These are phyloP conservation scores for Bellardia bayeri DNA, from an alignment of 2,888 invertebrate genomes.

Conservation along the genomic window DNA sequence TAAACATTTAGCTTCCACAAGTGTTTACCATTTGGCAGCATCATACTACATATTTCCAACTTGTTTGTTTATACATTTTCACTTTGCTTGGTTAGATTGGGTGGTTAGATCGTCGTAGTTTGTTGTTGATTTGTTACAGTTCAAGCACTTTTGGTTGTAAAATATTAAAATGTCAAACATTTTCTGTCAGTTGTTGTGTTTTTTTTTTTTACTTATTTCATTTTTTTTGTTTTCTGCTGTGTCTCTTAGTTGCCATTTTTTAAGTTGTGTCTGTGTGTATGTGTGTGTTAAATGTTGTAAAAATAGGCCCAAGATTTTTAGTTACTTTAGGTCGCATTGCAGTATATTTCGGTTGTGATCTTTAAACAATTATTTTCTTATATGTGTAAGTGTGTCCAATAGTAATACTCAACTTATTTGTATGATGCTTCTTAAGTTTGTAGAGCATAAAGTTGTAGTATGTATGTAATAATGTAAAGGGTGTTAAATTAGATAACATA, in stretches of 20 bases:
- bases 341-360: slow-evolving; percentile 21
- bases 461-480: neutral
- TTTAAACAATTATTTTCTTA: slow-evolving; percentile 42
- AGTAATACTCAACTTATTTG: neutral
- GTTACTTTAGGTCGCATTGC: slow-evolving; percentile 42
- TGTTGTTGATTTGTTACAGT: slow-evolving; percentile 66
- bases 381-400: neutral
- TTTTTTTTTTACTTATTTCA: neutral
- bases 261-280: neutral
- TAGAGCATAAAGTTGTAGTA: neutral
- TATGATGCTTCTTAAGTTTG: neutral
- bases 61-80: neutral
- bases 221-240: neutral
- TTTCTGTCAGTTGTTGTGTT: slow-evolving; percentile 35
- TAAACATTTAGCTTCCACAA: slow-evolving; percentile 57
- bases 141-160: slow-evolving; percentile 69
- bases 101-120: slow-evolving; percentile 27
- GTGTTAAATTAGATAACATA: no score
- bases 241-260: neutral
- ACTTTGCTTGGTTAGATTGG: slow-evolving; percentile 31
- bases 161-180: slow-evolving; percentile 72
- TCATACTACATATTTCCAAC: neutral
- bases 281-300: neutral
- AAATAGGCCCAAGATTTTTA: slow-evolving; percentile 3
- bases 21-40: slow-evolving; percentile 62